Conservation (phyloP, 2,113 vertebrate genomes). For the Actinemys pallida region DNA sequence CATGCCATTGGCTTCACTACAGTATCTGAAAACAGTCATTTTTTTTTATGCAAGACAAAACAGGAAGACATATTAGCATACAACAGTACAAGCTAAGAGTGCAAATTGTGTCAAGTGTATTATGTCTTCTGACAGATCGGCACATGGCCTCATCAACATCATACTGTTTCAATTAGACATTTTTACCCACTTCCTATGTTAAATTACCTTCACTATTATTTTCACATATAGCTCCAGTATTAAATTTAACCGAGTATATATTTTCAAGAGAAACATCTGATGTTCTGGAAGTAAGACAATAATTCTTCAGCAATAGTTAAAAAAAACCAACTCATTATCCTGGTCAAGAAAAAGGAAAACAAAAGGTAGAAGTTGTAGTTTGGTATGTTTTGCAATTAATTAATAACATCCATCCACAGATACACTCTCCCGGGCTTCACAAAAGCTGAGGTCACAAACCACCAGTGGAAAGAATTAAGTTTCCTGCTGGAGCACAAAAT, state of each 20-base stretch:
- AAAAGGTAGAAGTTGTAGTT: background rate
- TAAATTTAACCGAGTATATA: constrained; percentile 57
- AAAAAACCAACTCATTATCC: constrained; percentile 29
- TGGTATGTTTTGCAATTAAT: constrained; percentile 46
- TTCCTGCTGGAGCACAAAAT: constrained; percentile 37
- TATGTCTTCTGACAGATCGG: constrained; percentile 72
- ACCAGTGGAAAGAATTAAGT: constrained; percentile 36
- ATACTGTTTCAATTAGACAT: constrained; percentile 76
- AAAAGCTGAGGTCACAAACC: constrained; percentile 49
- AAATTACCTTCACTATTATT: constrained; percentile 65
- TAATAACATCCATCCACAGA: background rate
- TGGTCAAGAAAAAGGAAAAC: constrained; percentile 19
- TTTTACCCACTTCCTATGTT: constrained; percentile 69
- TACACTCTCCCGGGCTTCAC: constrained; percentile 15
- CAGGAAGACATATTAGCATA: constrained; percentile 67
- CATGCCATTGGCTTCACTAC: background rate
- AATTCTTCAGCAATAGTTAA: constrained; percentile 41
- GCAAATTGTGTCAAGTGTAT: constrained; percentile 67
- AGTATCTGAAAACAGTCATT: constrained; percentile 53
- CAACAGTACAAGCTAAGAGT: constrained; percentile 54
- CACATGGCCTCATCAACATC: constrained; percentile 75
- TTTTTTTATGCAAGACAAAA: constrained; percentile 50
- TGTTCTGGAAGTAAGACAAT: constrained; percentile 63
- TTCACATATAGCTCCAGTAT: constrained; percentile 71
- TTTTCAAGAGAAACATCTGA: constrained; percentile 55